These are phyloP conservation scores for Calypte anna DNA, from an alignment of 2,113 vertebrate species.

Conservation along the genomic window DNA sequence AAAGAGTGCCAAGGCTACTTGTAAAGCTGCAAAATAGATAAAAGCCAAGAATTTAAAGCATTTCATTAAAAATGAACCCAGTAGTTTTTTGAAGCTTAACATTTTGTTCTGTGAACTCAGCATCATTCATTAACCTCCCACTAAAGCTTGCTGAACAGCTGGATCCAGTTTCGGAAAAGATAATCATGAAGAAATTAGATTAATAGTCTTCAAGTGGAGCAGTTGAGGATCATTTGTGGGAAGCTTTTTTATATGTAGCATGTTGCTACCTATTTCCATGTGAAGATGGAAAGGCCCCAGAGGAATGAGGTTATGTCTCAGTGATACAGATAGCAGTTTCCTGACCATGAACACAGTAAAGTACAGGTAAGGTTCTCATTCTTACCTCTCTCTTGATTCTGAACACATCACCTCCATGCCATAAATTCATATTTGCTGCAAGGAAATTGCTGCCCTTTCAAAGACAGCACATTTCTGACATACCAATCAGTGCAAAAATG, in stretches of 20 bases:
- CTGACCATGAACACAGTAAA: not conserved
- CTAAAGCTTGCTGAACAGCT: conserved; percentile 60
- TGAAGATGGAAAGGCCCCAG: not conserved
- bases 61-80: conserved; percentile 62
- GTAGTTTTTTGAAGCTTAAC: conserved; percentile 52
- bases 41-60: conserved; percentile 47
- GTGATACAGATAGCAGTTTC: not conserved
- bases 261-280: conserved; percentile 3
- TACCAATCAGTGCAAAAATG: not conserved
- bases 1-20: conserved; percentile 47
- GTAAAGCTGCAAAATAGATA: conserved; percentile 51
- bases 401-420: not conserved
- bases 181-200: conserved; percentile 69
- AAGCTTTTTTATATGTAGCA: not conserved
- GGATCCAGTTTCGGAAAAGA: conserved; percentile 69
- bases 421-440: conserved; percentile 8
- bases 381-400: not conserved
- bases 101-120: conserved; percentile 66
- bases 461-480: not conserved
- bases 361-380: conserved; percentile 19
- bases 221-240: conserved; percentile 33
- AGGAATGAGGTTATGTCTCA: not conserved
- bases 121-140: conserved; percentile 61
- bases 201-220: conserved; percentile 51
- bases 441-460: conserved; percentile 27